Evolutionary conservation across 2,888 invertebrate genomes (phyloP).

Genomic region (Punctoribates punctum): DNA sequence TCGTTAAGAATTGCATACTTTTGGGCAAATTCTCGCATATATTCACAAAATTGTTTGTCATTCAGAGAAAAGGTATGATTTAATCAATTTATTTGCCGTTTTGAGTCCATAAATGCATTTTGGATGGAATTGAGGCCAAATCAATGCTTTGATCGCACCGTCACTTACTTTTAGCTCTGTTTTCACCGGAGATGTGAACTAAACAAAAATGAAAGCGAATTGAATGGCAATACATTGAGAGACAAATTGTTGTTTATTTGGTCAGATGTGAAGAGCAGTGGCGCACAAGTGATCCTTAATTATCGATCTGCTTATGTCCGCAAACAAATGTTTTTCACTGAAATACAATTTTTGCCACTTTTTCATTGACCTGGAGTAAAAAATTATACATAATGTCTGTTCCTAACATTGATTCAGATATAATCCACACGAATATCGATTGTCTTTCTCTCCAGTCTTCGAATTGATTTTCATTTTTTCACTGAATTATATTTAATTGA

Average conservation of each 20-base stretch:
- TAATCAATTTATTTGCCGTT: neutral
- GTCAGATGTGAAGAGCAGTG: neutral
- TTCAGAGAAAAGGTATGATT: neutral
- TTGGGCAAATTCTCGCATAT: no score
- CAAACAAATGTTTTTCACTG: neutral
- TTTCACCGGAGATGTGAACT: no score
- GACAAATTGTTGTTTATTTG: neutral
- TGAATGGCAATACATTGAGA: neutral
- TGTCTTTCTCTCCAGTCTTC: no score
- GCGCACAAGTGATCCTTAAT: neutral
- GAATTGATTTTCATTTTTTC: no score
- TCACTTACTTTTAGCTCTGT: neutral
- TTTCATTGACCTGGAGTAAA: no score
- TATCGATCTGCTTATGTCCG: neutral
- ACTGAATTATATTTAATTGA: no score
- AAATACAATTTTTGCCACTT: no score
- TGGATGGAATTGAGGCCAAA: neutral
- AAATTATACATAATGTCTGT: no score
- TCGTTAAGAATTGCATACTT: no score
- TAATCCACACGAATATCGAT: no score
- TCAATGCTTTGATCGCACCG: constrained; percentile 8
- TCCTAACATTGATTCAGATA: no score
- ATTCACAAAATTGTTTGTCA: no score
- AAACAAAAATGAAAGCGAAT: neutral
- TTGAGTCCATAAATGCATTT: neutral